A percentile compares a stretch with the other conserved stretches of the same genome.
These are phyloP conservation scores for Hirtodrosophila cameraria DNA, from an alignment of 2,888 invertebrate genomes.

Conservation along the genomic window DNA sequence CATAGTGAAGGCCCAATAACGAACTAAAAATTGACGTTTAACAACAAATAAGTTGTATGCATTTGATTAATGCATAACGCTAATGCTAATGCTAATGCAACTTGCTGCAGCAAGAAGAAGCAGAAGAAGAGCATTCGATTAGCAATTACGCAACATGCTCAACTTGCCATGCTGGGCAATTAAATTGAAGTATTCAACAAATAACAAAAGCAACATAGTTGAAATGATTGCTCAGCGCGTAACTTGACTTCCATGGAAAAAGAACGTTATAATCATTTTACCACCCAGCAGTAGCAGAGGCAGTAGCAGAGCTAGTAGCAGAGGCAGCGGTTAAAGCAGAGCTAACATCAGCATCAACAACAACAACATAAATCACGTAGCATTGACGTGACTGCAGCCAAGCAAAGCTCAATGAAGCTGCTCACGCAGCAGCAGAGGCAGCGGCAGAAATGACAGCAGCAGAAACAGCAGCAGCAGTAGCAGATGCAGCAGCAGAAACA, in stretches of 20 bases:
- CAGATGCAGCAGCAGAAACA: constrained; percentile 32
- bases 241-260: constrained; percentile 60
- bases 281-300: constrained; percentile 48
- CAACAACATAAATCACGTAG: constrained; percentile 60
- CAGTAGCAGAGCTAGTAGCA: constrained; percentile 7
- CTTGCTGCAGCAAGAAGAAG: constrained; percentile 10
- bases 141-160: constrained; percentile 57
- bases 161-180: constrained; percentile 48
- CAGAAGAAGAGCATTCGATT: constrained; percentile 27
- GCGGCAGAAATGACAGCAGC: too few relatives aligned
- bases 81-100: constrained; percentile 19
- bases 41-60: too few relatives aligned
- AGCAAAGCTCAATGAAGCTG: constrained; percentile 74
- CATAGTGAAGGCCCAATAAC: too few relatives aligned
- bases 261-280: constrained; percentile 72
- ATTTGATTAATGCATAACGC: constrained; percentile 1
- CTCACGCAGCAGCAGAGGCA: constrained; percentile 39
- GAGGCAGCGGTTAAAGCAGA: constrained; percentile 1
- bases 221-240: constrained; percentile 52
- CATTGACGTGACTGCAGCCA: constrained; percentile 71
- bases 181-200: constrained; percentile 49
- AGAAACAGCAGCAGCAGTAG: constrained; percentile 26
- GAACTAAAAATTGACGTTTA: too few relatives aligned
- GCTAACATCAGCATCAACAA: constrained; percentile 8
- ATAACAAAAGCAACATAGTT: constrained; percentile 58